phyloP scores from a whole-genome alignment of 2,113 vertebrate genomes.

The Spheniscus mendiculus region DNA sequence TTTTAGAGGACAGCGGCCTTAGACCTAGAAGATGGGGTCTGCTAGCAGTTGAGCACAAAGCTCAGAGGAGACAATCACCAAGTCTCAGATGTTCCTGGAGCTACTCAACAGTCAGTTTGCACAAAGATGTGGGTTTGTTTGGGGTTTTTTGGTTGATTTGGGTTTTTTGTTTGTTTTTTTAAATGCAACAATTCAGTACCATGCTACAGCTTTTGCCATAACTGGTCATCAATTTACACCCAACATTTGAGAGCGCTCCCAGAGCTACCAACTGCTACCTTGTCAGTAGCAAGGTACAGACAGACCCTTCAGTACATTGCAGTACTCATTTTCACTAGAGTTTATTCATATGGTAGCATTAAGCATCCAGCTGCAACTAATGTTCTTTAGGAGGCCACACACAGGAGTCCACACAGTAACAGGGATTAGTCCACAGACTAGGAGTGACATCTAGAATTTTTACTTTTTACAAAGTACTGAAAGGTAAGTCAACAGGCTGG shows the following conservation, averaged over 20 bases:
- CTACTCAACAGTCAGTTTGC: not conserved
- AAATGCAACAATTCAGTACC: not conserved
- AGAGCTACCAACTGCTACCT: not conserved
- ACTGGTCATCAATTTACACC: not conserved
- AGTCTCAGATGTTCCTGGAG: not conserved
- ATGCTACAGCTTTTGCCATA: not conserved
- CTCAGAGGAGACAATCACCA: not conserved
- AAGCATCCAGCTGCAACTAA: not conserved
- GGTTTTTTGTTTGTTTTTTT: no score
- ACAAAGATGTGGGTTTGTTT: not conserved
- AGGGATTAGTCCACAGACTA: not conserved
- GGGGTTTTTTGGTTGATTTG: accelerated
- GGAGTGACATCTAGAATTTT: not conserved
- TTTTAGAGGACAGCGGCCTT: not conserved
- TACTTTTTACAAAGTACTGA: not conserved
- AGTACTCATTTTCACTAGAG: not conserved
- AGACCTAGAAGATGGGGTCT: not conserved
- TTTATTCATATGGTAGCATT: not conserved
- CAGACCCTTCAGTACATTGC: not conserved
- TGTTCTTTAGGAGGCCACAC: not conserved
- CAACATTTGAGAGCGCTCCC: not conserved
- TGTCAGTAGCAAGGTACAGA: not conserved
- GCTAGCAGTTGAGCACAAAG: not conserved
- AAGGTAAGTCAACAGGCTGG: not conserved
- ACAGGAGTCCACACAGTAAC: not conserved